Evolutionary conservation across 35 echinoderm and acorn worm species (phyloP).

Genomic region (Apostichopus californicus): DNA sequence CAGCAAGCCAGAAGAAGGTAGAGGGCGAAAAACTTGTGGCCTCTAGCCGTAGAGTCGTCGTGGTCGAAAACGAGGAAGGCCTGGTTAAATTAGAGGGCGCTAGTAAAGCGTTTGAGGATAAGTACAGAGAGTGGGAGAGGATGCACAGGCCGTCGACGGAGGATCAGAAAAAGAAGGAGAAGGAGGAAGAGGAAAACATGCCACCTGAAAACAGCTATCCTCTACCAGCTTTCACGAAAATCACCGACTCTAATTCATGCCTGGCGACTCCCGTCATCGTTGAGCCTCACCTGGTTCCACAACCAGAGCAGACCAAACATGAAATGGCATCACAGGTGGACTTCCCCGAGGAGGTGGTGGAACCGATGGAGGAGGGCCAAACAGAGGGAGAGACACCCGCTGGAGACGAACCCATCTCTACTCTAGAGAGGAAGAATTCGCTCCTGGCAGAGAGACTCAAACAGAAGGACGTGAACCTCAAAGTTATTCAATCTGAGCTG

Average conservation of each 20-base stretch:
- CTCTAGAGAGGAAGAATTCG: constrained; percentile 75
- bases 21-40: constrained; percentile 43
- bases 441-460: constrained; percentile 85
- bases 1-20: constrained; percentile 54
- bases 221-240: constrained; percentile 6
- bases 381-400: background rate
- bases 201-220: background rate
- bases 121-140: constrained; percentile 84
- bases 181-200: background rate
- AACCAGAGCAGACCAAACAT: constrained; percentile 21
- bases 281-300: constrained; percentile 51
- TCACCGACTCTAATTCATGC: constrained; percentile 27
- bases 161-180: constrained; percentile 10
- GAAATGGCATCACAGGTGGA: constrained; percentile 73
- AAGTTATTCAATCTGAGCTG: constrained; percentile 70
- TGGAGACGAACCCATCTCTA: constrained; percentile 60
- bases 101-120: constrained; percentile 81
- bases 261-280: constrained; percentile 68
- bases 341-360: constrained; percentile 40
- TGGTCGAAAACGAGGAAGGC: constrained; percentile 78
- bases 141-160: constrained; percentile 51
- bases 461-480: constrained; percentile 82
- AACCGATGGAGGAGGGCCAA: background rate
- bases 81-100: constrained; percentile 81
- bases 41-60: constrained; percentile 58